Conservation (phyloP, 1,140 invertebrate genomes). For the Drosophila pruinosa region DNA sequence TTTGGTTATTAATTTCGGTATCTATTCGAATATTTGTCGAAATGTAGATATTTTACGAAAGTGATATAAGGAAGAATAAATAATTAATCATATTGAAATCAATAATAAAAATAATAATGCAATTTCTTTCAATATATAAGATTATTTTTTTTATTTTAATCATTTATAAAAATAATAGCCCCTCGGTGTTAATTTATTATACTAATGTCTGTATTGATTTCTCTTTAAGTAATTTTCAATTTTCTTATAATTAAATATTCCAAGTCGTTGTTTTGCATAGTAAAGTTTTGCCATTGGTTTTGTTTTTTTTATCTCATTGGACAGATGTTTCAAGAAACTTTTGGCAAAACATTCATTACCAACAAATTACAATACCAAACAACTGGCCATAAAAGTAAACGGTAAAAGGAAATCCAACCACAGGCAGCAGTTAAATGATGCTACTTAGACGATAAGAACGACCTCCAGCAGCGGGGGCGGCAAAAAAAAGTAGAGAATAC, state of each 20-base stretch:
- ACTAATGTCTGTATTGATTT: background rate
- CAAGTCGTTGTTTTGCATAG: background rate
- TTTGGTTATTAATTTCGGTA: background rate
- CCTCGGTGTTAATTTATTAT: too few relatives aligned
- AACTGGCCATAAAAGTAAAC: conserved; percentile 34
- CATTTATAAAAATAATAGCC: too few relatives aligned
- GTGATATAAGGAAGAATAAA: too few relatives aligned
- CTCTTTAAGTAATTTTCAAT: background rate
- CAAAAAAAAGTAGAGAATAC: conserved; percentile 13
- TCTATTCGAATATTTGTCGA: background rate
- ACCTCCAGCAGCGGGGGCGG: conserved; percentile 23
- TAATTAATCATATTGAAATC: too few relatives aligned
- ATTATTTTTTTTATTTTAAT: background rate
- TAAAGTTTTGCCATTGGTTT: conserved; percentile 15
- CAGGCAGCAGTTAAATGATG: conserved; percentile 75
- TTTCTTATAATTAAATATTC: conserved; percentile 6
- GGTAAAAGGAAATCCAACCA: conserved; percentile 37
- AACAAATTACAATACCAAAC: conserved; percentile 56
- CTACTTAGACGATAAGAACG: conserved; percentile 68
- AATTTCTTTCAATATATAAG: background rate
- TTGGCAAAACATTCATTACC: conserved; percentile 48
- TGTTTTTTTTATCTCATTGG: background rate
- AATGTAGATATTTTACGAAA: too few relatives aligned
- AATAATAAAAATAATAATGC: too few relatives aligned
- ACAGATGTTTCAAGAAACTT: conserved; percentile 24